Evolutionary conservation across 2,797 vertebrate species (phyloP), one percentile per base, ranked within the genome.

Genomic region (Sandelia bainsii): DNA sequence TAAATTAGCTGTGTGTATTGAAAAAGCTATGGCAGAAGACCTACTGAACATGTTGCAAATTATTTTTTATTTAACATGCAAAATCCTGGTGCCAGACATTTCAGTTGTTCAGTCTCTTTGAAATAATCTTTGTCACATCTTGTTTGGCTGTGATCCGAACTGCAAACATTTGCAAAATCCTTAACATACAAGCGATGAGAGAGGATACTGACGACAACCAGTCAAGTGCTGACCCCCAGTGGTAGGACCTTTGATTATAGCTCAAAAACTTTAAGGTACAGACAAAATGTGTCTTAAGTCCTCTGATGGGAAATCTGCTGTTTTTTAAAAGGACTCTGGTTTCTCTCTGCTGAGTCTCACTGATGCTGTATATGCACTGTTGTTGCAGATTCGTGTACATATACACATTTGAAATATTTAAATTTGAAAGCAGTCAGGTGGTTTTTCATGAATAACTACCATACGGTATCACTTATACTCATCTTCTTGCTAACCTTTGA

Each of bases 161-260:
- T 22, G 11, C 20, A 59, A 48, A 50, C 12, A 2, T 29, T 14
- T 39, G 40, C 39, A 13, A 16, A 23, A 19, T 7, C 12, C 20
- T 62, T 4, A 8, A 34, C 23, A 10, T 11, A 0, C 0, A 7
- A 9, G 40, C n/a, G 0, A 13, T 10, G 8, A 53, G 16, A 45
- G 19, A 48, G 20, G 25, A 25, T 6, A 8, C 16, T 19, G 17
- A 17, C 2, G 25, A 22, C 32, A 19, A 23, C 45, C 7, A 27
- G 77, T 34, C 1, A 62, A 34, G 50, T 52, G 46, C 86, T 88
- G 84, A 23, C 84, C 34, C 42, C 78, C 12, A 27, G 62, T 84
- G 86, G 80, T 44, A 0, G 22, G 1, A 60, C 10, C 2, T 1
- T 8, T 1, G 1, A 59, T 6, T 29, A 67, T 3, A 22, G 37